Conservation (phyloP, 64 coral and sea anemone species). For the Montipora foliosa region DNA sequence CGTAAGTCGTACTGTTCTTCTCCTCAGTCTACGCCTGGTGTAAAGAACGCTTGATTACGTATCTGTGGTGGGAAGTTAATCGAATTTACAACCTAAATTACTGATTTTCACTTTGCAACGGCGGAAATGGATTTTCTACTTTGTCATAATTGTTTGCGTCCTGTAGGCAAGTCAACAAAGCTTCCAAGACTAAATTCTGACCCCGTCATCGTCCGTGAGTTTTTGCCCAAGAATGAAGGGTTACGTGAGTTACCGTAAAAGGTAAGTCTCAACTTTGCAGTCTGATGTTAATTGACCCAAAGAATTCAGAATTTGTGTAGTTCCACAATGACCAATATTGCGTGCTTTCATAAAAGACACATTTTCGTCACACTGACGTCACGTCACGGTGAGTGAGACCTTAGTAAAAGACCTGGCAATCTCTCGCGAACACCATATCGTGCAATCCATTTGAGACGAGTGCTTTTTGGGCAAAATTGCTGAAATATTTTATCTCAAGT, state of each 20-base stretch:
- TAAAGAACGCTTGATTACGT: too few species aligned
- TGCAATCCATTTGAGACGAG: not conserved
- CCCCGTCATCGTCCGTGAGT: not conserved
- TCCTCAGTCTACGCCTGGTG: too few species aligned
- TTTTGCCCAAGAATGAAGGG: not conserved
- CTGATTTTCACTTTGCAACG: too few species aligned
- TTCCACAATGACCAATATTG: not conserved
- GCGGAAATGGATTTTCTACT: not conserved
- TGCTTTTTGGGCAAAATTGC: not conserved
- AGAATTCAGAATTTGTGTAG: not conserved
- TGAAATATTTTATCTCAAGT: not conserved
- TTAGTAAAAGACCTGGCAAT: not conserved
- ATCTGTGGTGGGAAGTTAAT: too few species aligned
- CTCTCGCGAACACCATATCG: too few species aligned
- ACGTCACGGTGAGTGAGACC: not conserved
- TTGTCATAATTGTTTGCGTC: not conserved
- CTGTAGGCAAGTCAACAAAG: not conserved
- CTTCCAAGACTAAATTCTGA: not conserved
- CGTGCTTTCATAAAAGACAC: not conserved
- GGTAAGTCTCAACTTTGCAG: not conserved
- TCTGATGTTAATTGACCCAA: not conserved
- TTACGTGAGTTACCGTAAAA: not conserved
- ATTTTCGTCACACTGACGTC: constrained; percentile 23
- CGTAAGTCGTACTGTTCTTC: too few species aligned
- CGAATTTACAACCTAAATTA: too few species aligned